Base-by-base conservation (phyloP, 2,797 vertebrate species). In the Nothura maculosa region DNA sequence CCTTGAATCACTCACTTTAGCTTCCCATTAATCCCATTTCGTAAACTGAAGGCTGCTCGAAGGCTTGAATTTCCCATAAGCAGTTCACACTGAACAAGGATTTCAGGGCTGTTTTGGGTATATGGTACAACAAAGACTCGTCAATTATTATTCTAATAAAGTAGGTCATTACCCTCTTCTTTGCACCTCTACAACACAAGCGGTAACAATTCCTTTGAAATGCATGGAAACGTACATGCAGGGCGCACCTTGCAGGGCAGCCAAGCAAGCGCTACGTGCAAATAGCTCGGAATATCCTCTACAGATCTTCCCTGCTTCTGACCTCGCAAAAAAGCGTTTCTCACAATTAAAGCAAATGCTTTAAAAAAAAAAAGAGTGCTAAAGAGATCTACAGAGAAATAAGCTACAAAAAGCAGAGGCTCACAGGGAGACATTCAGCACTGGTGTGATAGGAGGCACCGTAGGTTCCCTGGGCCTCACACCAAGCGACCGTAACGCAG, bases 361-460 rank as follows among this genome's bases (percentile, higher is more conserved):
- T 50, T 50, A 25, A 50, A 47, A 21, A 28, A 11, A 30, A 4
- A 50, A 58, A 32, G 48, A 34, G 27, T 16, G 6, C 9, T 8
- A 54, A 36, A 34, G 30, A 2, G 12, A 28, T 8, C 10, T 10
- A n/a, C 63, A 58, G 54, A 16, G 30, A 61, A 55, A 42, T 27
- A 38, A 38, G 2, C 63, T 7, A 1, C 30, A 12, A 10, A 19
- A 5, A 24, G 1, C 45, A 16, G 2, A 4, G 57, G n/a, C 6
- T 79, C 15, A 1, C 5, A 0, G 0, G 34, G 45, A 4, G 36
- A 54, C 54, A 21, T 3, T 28, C 64, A 55, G 61, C 30, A 3
- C 7, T 0, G 3, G 36, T 6, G 32, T 0, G 4, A 42, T 7
- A 6, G 62, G 22, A 4, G 43, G 25, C 12, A 11, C 24, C 2